Conservation (phyloP, 1,140 invertebrate species). For the Drosophila nigromelanica region DNA sequence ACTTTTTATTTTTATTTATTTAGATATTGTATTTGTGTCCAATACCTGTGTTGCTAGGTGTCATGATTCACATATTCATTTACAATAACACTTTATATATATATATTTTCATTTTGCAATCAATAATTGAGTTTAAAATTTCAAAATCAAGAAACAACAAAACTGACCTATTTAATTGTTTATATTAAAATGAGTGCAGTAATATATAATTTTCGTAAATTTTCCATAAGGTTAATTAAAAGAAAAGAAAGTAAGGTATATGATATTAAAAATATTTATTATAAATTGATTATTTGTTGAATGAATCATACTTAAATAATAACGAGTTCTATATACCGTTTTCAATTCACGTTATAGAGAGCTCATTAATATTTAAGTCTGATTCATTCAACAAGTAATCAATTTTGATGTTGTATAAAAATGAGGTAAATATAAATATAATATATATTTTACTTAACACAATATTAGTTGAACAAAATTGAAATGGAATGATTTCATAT, state of each 20-base stretch:
- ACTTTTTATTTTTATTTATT: neutral
- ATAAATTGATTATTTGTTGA: no score
- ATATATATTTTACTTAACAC: neutral
- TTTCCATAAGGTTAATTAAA: conserved; percentile 1
- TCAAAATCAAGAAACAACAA: conserved; percentile 10
- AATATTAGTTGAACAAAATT: neutral
- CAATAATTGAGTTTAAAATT: conserved; percentile 35
- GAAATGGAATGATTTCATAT: neutral
- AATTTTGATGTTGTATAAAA: no score
- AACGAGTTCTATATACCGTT: no score
- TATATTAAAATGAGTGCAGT: conserved; percentile 3
- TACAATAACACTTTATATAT: neutral
- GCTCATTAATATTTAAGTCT: no score
- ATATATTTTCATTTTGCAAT: conserved; percentile 12
- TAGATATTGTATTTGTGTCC: neutral
- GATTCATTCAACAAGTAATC: no score
- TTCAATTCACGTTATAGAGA: no score
- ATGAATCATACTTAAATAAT: no score
- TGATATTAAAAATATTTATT: no score
- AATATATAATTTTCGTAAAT: conserved; percentile 8
- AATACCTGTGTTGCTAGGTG: neutral
- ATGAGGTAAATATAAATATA: neutral
- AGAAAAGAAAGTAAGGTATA: no score
- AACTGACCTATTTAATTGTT: conserved; percentile 49
- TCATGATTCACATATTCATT: conserved; percentile 24